Conservation (phyloP, 2,888 invertebrate species). For the Gandaritis pyraliata region DNA sequence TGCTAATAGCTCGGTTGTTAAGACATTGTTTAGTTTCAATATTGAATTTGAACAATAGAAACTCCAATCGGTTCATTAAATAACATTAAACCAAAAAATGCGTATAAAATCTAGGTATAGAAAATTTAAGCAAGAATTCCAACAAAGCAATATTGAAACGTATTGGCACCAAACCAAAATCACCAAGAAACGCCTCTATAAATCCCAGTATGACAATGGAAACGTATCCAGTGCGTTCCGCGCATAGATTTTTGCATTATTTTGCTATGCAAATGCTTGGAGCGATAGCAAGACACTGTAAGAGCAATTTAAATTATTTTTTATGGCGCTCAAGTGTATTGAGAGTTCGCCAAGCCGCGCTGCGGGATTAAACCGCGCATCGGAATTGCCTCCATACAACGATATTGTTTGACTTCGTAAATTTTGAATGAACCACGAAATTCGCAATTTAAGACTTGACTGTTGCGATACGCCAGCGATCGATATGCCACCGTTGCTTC, state of each 20-base stretch:
- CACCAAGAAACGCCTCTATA: conserved; percentile 32
- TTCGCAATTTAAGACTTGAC: conserved; percentile 58
- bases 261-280: conserved; percentile 83
- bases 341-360: conserved; percentile 72
- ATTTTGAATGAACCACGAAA: conserved; percentile 70
- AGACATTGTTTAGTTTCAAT: neutral
- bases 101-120: conserved; percentile 4
- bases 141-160: conserved; percentile 43
- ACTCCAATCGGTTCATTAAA: neutral
- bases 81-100: neutral
- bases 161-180: conserved; percentile 37
- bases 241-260: conserved; percentile 84
- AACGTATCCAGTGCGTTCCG: conserved; percentile 66
- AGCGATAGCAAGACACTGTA: conserved; percentile 80
- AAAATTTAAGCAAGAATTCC: conserved; percentile 24
- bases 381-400: conserved; percentile 56
- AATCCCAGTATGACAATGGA: conserved; percentile 52
- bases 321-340: conserved; percentile 84
- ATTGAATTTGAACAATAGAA: too few relatives aligned
- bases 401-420: conserved; percentile 63
- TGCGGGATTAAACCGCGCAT: conserved; percentile 55
- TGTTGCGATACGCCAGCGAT: conserved; percentile 37
- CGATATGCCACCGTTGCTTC: conserved; percentile 24
- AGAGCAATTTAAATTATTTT: conserved; percentile 86
- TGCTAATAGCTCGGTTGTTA: neutral